Base-by-base conservation (phyloP, 2,888 invertebrate genomes). In the Luperina nickerlii region DNA sequence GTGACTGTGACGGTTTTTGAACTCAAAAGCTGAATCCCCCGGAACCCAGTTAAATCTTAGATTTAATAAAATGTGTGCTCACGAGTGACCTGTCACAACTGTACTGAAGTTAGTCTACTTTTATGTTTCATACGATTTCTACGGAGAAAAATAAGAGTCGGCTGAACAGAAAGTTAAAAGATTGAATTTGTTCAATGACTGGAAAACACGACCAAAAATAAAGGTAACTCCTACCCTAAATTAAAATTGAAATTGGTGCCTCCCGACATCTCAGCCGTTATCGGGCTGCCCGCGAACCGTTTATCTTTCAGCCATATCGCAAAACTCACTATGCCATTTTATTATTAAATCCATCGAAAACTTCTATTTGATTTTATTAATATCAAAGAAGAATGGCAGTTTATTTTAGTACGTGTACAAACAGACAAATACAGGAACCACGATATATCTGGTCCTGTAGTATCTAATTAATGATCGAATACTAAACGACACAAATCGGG, bases 401-500 rank as follows among this genome's bases (percentile, higher is more conserved):
- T 45, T 42, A 57, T 77, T 77, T 67, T 24, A 45, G 66, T 60
- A 67, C 32, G 15, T 62, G 66, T 15, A 76, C 72, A 73, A 75
- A 73, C 60, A 68, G 69, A 80, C 71, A 80, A 74, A 86, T 70
- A 62, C 20, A 38, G 38, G 32, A 0, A 68, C 63, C 70, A 57
- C 24, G 45, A 82, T 80, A 67, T 76, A 79, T 74, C 60, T 78
- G 72, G 75, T 79, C 57, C 48, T 75, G 42, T 77, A 75, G 65
- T 87, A 38, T 0, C 38, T 38, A 38, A 38, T 38, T 38, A 87
- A 83, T 83, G 77, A 87, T 80, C 77, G 77, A 87, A 80, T 84
- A 70, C 75, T 84, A 83, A 87, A 79, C 78, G 87, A 86, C 87
- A 87, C 83, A 78, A 80, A 90, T 79, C 79, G 86, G 72, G 81